Percentiles rank a stretch among this genome's conserved stretches.
Evolutionary conservation across 2,113 vertebrate species (phyloP).

Genomic region (Rhinoderma darwinii): DNA sequence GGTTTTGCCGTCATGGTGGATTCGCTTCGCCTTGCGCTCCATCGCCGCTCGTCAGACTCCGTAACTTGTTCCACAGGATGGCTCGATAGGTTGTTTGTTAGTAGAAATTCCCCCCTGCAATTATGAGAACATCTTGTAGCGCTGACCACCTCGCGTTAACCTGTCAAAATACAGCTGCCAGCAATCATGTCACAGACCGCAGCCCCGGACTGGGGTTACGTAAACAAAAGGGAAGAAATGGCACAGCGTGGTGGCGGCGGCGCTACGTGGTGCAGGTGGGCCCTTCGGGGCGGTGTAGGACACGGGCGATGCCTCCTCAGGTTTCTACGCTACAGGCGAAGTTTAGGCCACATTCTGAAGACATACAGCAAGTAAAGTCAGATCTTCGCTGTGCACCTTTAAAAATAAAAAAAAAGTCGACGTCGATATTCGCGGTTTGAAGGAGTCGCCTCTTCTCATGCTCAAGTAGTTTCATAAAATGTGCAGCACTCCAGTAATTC

Average conservation of each 20-base stretch:
- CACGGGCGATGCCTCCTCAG: not conserved
- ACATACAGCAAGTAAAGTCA: not conserved
- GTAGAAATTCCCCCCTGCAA: not conserved
- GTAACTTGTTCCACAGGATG: slow-evolving; percentile 8
- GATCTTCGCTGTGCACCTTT: not conserved
- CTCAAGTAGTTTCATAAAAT: slow-evolving; percentile 43
- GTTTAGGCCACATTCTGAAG: not conserved
- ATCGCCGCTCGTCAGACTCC: not conserved
- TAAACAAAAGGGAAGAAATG: slow-evolving; percentile 6
- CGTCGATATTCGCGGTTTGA: not conserved
- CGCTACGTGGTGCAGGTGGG: not conserved
- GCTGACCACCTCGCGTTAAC: slow-evolving; percentile 30
- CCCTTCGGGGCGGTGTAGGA: not conserved
- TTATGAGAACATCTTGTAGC: slow-evolving; percentile 31
- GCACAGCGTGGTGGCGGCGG: not conserved
- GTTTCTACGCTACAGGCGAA: not conserved
- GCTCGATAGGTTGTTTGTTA: slow-evolving; percentile 15
- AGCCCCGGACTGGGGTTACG: not conserved
- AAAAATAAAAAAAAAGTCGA: not conserved
- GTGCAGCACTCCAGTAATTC: slow-evolving; percentile 63
- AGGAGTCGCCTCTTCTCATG: slow-evolving; percentile 38
- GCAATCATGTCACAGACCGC: slow-evolving; percentile 28
- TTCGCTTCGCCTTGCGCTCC: not conserved
- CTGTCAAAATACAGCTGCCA: slow-evolving; percentile 43
- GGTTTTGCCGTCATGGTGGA: not conserved